Percentiles rank a stretch among this genome's conserved stretches.
Evolutionary conservation across 1,140 invertebrate genomes (phyloP).

Genomic region (Cydia pomonella): DNA sequence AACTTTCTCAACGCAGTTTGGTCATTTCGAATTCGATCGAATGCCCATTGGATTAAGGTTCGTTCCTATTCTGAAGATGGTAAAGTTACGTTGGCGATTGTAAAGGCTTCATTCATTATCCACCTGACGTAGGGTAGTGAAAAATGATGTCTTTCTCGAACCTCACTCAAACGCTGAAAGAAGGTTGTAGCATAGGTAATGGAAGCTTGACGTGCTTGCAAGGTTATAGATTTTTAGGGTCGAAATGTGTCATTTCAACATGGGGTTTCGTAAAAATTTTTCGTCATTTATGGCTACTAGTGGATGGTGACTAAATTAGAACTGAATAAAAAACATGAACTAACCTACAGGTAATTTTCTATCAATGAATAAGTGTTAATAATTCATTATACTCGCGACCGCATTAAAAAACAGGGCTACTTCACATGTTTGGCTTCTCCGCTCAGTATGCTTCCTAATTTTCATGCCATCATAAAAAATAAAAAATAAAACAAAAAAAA

Average conservation of each 20-base stretch:
- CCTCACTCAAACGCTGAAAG: constrained; percentile 40
- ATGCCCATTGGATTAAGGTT: neutral
- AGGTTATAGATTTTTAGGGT: constrained; percentile 15
- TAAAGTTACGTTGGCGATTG: constrained; percentile 28
- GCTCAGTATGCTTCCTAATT: too few relatives aligned
- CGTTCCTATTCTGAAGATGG: neutral
- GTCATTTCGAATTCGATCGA: neutral
- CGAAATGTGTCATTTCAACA: neutral
- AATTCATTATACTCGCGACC: too few relatives aligned
- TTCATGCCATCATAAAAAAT: too few relatives aligned
- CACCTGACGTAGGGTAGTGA: constrained; percentile 40
- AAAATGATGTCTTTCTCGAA: constrained; percentile 47
- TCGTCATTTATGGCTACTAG: neutral
- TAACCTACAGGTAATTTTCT: too few relatives aligned
- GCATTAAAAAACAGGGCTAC: too few relatives aligned
- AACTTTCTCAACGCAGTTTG: neutral
- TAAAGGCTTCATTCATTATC: constrained; percentile 42
- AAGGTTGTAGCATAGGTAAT: constrained; percentile 31
- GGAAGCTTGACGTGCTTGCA: neutral
- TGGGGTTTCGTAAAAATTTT: neutral
- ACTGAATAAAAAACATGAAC: too few relatives aligned
- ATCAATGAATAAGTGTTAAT: too few relatives aligned
- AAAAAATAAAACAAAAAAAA: too few relatives aligned
- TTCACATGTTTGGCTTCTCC: too few relatives aligned
- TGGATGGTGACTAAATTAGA: too few relatives aligned